phyloP scores from a whole-genome alignment of 1,140 invertebrate species.

The Pentalonia nigronervosa region DNA sequence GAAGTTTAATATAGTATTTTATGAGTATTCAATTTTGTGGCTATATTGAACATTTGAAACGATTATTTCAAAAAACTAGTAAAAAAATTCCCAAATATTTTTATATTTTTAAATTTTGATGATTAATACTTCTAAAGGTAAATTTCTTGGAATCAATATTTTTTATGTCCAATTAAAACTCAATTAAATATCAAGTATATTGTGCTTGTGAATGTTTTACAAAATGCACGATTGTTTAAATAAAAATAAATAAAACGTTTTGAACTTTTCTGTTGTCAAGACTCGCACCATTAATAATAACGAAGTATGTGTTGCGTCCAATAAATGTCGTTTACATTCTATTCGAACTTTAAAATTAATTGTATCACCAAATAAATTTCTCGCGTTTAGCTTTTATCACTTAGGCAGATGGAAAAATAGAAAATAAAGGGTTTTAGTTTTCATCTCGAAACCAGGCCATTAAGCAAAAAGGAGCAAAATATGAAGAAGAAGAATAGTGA shows the following conservation, averaged over 20 bases:
- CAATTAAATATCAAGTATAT: neutral
- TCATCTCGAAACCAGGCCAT: neutral
- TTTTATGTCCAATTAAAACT: neutral
- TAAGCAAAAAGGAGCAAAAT: neutral
- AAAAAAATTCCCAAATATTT: too few relatives aligned
- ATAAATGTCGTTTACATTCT: conserved; percentile 41
- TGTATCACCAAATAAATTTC: conserved; percentile 32
- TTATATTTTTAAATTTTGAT: too few relatives aligned
- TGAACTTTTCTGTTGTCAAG: neutral
- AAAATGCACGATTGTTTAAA: neutral
- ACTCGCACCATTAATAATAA: conserved; percentile 22
- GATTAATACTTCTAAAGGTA: neutral
- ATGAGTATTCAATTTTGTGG: too few relatives aligned
- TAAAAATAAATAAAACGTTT: neutral
- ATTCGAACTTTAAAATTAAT: conserved; percentile 26
- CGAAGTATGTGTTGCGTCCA: neutral
- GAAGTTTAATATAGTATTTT: too few relatives aligned
- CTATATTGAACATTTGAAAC: too few relatives aligned
- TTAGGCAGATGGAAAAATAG: neutral
- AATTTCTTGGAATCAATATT: neutral
- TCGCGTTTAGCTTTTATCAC: neutral
- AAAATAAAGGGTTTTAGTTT: neutral
- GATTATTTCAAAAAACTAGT: too few relatives aligned
- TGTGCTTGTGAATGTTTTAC: neutral
- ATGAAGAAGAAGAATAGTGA: neutral